A percentile compares a stretch with the other conserved stretches of the same genome.
Conservation (phyloP, 2,888 invertebrate species). For the Nemotelus nigrinus region DNA sequence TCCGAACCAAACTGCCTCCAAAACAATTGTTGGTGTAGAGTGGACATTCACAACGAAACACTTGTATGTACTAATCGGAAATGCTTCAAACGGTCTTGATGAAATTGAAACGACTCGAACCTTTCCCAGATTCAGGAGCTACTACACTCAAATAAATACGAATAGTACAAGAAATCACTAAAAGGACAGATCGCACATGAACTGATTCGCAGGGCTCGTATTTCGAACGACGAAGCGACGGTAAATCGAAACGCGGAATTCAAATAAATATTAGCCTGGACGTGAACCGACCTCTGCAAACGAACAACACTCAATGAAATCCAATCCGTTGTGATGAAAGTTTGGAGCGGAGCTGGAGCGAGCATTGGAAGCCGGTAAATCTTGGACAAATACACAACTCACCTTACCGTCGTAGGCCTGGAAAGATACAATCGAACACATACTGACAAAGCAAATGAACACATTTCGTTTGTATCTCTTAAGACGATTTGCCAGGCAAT, state of each 20-base stretch:
- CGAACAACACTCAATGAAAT: constrained; percentile 38
- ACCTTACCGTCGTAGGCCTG: constrained; percentile 26
- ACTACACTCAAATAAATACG: too few relatives aligned
- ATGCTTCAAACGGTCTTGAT: too few relatives aligned
- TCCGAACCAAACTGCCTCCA: too few relatives aligned
- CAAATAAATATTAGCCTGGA: constrained; percentile 10
- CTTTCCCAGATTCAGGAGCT: too few relatives aligned
- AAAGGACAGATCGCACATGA: too few relatives aligned
- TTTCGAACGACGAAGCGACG: constrained; percentile 13
- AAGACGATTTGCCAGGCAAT: neutral
- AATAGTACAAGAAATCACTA: too few relatives aligned
- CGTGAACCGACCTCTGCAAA: constrained; percentile 28
- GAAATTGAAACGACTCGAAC: too few relatives aligned
- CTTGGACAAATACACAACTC: constrained; percentile 17
- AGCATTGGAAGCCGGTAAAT: constrained; percentile 24
- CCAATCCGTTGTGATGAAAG: constrained; percentile 9
- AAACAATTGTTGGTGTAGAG: too few relatives aligned
- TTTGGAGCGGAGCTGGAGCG: constrained; percentile 26
- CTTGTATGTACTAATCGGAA: too few relatives aligned
- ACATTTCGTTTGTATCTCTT: neutral
- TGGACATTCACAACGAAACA: too few relatives aligned
- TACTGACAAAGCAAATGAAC: too few relatives aligned
- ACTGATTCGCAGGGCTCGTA: too few relatives aligned
- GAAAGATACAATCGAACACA: constrained; percentile 6
- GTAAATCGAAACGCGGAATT: constrained; percentile 11